Conservation (phyloP, 2,797 vertebrate genomes). For the Tinamus major region DNA sequence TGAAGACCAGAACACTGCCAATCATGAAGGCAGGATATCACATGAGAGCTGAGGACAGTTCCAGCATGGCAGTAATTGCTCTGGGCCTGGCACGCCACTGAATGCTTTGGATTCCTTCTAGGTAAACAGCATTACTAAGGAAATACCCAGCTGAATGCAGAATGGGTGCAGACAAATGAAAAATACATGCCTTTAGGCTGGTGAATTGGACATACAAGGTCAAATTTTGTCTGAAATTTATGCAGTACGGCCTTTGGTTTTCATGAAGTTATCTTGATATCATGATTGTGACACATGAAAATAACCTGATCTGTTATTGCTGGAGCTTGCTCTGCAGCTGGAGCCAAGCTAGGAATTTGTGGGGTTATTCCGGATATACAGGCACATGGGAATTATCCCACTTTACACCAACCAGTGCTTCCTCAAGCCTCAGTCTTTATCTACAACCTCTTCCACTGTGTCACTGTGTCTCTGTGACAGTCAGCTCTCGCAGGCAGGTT, state of each 20-base stretch:
- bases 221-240: not conserved
- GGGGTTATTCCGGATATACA: not conserved
- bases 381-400: not conserved
- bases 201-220: not conserved
- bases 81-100: not conserved
- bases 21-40: conserved; percentile 13
- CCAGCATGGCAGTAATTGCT: not conserved
- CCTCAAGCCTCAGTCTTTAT: not conserved
- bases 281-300: not conserved
- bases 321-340: not conserved
- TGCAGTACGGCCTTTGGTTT: not conserved
- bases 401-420: not conserved
- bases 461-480: fast-evolving
- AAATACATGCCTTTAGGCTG: not conserved
- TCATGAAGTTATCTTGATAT: not conserved
- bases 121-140: not conserved
- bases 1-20: conserved; percentile 13
- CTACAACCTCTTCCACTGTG: not conserved
- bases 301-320: not conserved
- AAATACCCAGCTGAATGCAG: not conserved
- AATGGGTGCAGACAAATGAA: not conserved
- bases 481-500: not conserved
- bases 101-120: not conserved
- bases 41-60: conserved; percentile 3
- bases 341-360: not conserved